Conservation (phyloP, 2,797 vertebrate genomes). For the Rachycentron canadum region DNA sequence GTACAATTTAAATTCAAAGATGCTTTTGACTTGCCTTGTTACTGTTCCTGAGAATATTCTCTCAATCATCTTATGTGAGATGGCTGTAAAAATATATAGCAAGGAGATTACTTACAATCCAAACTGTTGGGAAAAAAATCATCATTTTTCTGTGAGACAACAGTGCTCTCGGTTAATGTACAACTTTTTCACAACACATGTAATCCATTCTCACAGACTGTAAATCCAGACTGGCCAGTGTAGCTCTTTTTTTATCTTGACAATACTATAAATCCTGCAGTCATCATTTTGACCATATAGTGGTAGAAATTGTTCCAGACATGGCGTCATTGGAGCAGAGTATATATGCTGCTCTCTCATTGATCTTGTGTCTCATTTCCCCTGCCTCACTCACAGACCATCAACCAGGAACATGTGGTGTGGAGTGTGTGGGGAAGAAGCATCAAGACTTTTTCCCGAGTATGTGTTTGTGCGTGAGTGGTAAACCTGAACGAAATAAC, state of each 20-base stretch:
- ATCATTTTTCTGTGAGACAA: conserved; percentile 29
- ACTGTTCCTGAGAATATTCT: conserved; percentile 97
- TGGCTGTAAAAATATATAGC: conserved; percentile 82
- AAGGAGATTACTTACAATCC: conserved; percentile 44
- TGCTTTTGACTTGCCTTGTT: conserved; percentile 85
- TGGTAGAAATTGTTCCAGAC: conserved; percentile 76
- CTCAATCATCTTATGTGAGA: conserved; percentile 93
- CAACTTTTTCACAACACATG: conserved; percentile 65
- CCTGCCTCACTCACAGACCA: conserved; percentile 66
- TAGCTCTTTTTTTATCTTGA: conserved; percentile 62
- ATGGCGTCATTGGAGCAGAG: conserved; percentile 71
- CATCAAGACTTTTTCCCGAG: conserved; percentile 42
- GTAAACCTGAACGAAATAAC: conserved; percentile 17
- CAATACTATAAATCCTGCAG: conserved; percentile 72
- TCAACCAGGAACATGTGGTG: conserved; percentile 77
- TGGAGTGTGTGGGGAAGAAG: conserved; percentile 62
- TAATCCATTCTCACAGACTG: conserved; percentile 65
- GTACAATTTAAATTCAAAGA: not conserved
- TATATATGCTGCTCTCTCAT: conserved; percentile 71
- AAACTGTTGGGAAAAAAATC: conserved; percentile 4
- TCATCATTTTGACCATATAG: conserved; percentile 66
- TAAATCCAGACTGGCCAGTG: conserved; percentile 64
- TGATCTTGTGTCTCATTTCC: conserved; percentile 79
- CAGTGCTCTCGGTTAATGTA: conserved; percentile 35
- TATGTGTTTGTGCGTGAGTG: conserved; percentile 36